Evolutionary conservation across 2,113 vertebrate genomes (phyloP).

Genomic region (Hippolais icterina): DNA sequence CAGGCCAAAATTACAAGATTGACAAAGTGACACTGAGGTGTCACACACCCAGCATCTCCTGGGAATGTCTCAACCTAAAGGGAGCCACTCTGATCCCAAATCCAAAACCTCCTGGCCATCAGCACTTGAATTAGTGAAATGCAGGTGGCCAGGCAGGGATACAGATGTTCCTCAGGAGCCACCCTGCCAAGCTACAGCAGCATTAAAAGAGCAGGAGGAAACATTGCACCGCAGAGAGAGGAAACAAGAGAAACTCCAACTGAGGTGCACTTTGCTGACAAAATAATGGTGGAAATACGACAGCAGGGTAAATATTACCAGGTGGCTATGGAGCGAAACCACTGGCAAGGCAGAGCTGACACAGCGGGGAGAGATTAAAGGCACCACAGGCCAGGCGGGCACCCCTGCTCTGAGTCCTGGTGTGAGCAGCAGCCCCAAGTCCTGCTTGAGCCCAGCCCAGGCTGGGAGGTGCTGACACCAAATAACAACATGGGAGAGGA

Average conservation of each 20-base stretch:
- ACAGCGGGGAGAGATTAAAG: not conserved
- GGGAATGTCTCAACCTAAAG: not conserved
- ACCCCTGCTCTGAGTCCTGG: not conserved
- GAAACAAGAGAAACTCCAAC: not conserved
- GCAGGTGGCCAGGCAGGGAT: not conserved
- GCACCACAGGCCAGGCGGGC: not conserved
- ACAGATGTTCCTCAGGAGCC: not conserved
- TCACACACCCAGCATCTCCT: not conserved
- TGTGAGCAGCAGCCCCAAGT: not conserved
- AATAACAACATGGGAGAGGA: not conserved
- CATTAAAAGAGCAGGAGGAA: not conserved
- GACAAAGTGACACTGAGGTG: not conserved
- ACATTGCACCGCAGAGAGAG: not conserved
- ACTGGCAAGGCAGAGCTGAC: not conserved
- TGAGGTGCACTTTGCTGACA: not conserved
- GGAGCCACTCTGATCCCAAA: not conserved
- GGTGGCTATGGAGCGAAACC: not conserved
- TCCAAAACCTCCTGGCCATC: not conserved
- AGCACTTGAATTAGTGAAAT: not conserved
- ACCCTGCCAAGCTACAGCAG: not conserved
- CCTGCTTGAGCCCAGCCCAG: accelerated
- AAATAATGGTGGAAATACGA: not conserved
- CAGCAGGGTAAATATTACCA: conserved; percentile 7
- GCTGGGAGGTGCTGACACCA: not conserved
- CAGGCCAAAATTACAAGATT: not conserved